These are phyloP conservation scores for Calephelis virginiensis DNA, from an alignment of 1,140 invertebrate genomes.

Conservation along the genomic window DNA sequence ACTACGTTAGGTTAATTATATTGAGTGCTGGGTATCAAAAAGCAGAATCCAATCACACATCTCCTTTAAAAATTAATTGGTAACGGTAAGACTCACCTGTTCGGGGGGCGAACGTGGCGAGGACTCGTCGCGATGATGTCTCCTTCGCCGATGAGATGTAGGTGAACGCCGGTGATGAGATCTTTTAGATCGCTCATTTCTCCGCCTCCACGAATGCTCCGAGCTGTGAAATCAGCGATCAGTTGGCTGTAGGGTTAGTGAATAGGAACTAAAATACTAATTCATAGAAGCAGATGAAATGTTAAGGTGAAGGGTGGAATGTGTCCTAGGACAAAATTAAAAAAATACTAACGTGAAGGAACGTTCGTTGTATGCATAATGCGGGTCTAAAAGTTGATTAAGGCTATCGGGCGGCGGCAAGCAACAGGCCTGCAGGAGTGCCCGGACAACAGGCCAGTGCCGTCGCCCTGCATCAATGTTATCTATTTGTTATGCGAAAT, in stretches of 20 bases:
- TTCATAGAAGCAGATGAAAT: conserved; percentile 37
- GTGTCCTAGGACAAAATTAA: conserved; percentile 40
- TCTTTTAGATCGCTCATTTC: conserved; percentile 81
- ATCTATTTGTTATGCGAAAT: conserved; percentile 23
- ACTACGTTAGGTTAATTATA: conserved; percentile 46
- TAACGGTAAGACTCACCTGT: conserved; percentile 67
- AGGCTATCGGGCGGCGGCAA: conserved; percentile 61
- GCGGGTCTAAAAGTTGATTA: conserved; percentile 51
- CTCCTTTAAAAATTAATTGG: conserved; percentile 47
- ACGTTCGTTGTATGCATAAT: conserved; percentile 49
- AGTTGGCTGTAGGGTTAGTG: conserved; percentile 69
- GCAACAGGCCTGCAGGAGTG: conserved; percentile 61
- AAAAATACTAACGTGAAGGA: conserved; percentile 65
- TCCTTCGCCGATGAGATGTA: conserved; percentile 79
- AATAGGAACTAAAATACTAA: conserved; percentile 40
- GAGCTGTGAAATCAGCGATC: conserved; percentile 79
- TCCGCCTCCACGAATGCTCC: conserved; percentile 81
- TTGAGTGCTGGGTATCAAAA: conserved; percentile 53
- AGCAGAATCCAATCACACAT: conserved; percentile 51
- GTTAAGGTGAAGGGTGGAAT: conserved; percentile 55
- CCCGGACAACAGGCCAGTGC: conserved; percentile 53
- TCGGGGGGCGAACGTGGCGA: conserved; percentile 75
- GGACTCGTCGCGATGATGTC: conserved; percentile 80
- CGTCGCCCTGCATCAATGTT: conserved; percentile 48
- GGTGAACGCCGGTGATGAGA: conserved; percentile 81